phyloP scores from a whole-genome alignment of 1,140 invertebrate genomes.

The Solen grandis region DNA sequence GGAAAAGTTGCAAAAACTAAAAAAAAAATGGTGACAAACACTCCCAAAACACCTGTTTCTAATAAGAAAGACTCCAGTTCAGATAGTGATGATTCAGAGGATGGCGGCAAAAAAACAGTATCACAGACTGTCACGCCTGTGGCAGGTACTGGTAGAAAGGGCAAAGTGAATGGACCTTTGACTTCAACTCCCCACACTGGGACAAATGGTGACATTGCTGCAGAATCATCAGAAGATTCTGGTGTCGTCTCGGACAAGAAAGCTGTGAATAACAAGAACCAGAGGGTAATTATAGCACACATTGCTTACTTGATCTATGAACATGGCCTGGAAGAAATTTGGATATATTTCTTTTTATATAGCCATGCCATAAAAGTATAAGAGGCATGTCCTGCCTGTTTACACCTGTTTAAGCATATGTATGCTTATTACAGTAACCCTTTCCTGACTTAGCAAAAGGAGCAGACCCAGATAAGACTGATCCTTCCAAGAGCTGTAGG shows the following conservation, averaged over 20 bases:
- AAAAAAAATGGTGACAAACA: constrained; percentile 21
- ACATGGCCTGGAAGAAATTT: too few species aligned
- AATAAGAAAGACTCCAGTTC: constrained; percentile 26
- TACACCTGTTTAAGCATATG: too few species aligned
- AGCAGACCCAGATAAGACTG: too few species aligned
- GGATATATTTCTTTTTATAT: too few species aligned
- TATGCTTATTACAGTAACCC: too few species aligned
- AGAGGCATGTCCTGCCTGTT: too few species aligned
- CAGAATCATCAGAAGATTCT: constrained; percentile 33
- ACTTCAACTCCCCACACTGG: constrained; percentile 25
- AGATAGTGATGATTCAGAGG: constrained; percentile 5
- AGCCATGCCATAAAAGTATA: too few species aligned
- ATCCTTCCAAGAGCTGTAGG: too few species aligned
- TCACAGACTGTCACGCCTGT: constrained; percentile 57
- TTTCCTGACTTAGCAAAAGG: too few species aligned
- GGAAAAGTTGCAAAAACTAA: constrained; percentile 33
- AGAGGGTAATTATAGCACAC: constrained; percentile 24
- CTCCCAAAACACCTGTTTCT: constrained; percentile 53
- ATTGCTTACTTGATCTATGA: neutral
- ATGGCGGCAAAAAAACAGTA: constrained; percentile 49
- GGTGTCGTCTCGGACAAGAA: constrained; percentile 25
- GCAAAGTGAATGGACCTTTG: constrained; percentile 13
- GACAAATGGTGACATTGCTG: constrained; percentile 17
- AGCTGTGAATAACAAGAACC: constrained; percentile 7
- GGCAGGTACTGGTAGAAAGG: constrained; percentile 24